Conservation (phyloP, 2,113 vertebrate species). For the Nansenia antarctica region DNA sequence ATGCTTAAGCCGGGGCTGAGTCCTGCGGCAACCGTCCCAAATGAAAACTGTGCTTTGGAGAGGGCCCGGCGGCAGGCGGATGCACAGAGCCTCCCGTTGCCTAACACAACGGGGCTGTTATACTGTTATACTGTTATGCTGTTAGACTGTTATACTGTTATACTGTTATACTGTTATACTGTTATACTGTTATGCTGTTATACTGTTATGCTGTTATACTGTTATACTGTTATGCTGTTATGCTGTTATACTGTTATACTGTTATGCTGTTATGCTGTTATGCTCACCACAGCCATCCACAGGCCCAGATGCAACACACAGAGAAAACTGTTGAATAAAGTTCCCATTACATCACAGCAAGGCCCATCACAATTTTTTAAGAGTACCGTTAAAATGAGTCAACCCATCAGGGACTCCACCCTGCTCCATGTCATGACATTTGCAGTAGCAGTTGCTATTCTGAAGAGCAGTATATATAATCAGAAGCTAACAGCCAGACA, state of each 20-base stretch:
- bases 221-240: too few species aligned
- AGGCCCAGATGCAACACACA: conserved; percentile 60
- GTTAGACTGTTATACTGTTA: too few species aligned
- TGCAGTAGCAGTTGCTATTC: conserved; percentile 39
- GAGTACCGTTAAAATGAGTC: conserved; percentile 68
- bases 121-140: too few species aligned
- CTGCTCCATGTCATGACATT: conserved; percentile 62
- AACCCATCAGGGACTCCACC: conserved; percentile 67
- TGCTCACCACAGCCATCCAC: conserved; percentile 65
- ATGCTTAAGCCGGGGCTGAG: conserved; percentile 66
- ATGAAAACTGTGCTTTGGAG: conserved; percentile 72
- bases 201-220: too few species aligned
- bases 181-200: too few species aligned
- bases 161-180: too few species aligned
- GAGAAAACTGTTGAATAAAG: conserved; percentile 78
- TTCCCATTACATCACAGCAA: conserved; percentile 78
- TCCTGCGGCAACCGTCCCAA: conserved; percentile 67
- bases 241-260: too few species aligned
- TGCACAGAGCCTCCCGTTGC: conserved; percentile 35
- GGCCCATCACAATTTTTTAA: conserved; percentile 62
- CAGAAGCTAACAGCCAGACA: conserved; percentile 19
- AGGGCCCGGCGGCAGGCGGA: conserved; percentile 68
- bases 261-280: too few species aligned
- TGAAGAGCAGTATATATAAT: background rate
- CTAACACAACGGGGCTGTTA: conserved; percentile 76